Evolutionary conservation across 2,888 invertebrate genomes (phyloP).

Genomic region (Shargacucullia verbasci): DNA sequence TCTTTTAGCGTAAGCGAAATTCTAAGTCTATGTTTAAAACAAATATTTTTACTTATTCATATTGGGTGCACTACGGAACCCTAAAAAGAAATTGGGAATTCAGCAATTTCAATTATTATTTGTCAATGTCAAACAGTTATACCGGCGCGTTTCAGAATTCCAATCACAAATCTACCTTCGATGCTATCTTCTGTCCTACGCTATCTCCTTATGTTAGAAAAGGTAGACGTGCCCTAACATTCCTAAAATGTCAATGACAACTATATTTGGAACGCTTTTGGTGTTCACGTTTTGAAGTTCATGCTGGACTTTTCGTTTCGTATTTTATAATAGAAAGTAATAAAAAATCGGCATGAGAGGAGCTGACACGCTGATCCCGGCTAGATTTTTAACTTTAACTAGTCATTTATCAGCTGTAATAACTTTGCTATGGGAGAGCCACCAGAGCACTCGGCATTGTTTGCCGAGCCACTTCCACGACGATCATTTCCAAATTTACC

Average conservation of each 20-base stretch:
- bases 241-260: background rate
- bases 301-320: conserved; percentile 9
- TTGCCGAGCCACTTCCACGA: conserved; percentile 84
- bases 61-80: too few species aligned
- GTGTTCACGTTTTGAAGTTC: conserved; percentile 41
- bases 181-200: background rate
- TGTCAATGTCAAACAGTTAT: too few species aligned
- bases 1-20: too few species aligned
- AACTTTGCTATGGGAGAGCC: conserved; percentile 91
- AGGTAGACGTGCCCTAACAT: background rate
- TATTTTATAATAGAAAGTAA: conserved; percentile 10
- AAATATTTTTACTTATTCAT: too few species aligned
- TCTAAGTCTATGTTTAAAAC: too few species aligned
- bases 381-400: conserved; percentile 91
- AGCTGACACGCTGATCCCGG: conserved; percentile 89
- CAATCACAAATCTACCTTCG: background rate
- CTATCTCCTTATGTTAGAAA: background rate
- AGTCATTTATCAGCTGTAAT: conserved; percentile 92
- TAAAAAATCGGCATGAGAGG: conserved; percentile 79
- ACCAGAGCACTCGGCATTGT: conserved; percentile 87
- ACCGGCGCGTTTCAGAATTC: too few species aligned
- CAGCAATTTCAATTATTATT: too few species aligned
- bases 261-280: conserved; percentile 7
- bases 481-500: conserved; percentile 88
- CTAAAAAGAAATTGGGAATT: too few species aligned